Evolutionary conservation across 2,888 invertebrate genomes (phyloP), one percentile per base, ranked within the genome.

Genomic region (Imbricaverruca yamaguchii): DNA sequence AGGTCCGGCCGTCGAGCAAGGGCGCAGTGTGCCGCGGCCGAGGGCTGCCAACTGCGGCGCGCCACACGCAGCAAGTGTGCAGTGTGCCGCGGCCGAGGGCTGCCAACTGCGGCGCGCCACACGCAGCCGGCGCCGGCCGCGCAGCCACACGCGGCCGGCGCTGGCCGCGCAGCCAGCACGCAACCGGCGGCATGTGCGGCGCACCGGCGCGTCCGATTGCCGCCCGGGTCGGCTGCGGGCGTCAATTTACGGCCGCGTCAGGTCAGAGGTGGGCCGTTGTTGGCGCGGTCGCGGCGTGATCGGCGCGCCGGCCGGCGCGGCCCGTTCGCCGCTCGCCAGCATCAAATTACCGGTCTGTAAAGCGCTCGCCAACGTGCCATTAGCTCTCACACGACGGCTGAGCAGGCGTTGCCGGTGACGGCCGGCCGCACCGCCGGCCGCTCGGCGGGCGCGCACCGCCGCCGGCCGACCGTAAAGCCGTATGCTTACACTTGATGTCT

Each of bases 401-500:
- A 15, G 39, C 39, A 39, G 69, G 39, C 25, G 74, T 39, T 53
- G 18, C 55, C 53, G 55, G 55, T 53, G 55, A 21, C 55, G 9
- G 74, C 18, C 9, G 18, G 55, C 53, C 53, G 53, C 59, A 18
- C 15, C 59, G 59, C 12, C 18, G 59, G 13, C 23, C 74, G 13
- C 18, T 18, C 9, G 39, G 55, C 74, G 13, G 74, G 10, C 55
- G 53, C 10, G 25, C 25, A 13, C 23, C 9, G 25, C 67, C 13
- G 6, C 12, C 67, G 25, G 67, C 67, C 67, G 23, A 39, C 67
- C 67, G 13, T 67, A 67, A 67, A 67, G 67, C 67, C 67, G 67
- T 39, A 67, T 67, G 67, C 13, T 74, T 21, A 74, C 74, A 74
- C 74, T 74, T 53, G 74, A 74, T 74, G 74, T 74, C 74, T 74